A percentile compares a stretch with the other conserved stretches of the same genome.
Evolutionary conservation across 2,888 invertebrate genomes (phyloP).

Genomic region (Mimachlamys varia): DNA sequence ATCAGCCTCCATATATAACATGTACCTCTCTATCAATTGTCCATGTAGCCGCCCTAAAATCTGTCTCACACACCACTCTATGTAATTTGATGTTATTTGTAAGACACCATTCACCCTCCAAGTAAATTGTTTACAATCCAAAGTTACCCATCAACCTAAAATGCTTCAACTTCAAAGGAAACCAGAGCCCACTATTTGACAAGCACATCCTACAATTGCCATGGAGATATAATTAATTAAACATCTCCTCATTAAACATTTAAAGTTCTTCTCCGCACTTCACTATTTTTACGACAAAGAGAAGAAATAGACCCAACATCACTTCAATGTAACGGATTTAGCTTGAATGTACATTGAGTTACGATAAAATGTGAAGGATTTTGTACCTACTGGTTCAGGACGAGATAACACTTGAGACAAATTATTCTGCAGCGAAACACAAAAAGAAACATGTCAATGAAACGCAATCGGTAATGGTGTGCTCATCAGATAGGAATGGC

Average conservation of each 20-base stretch:
- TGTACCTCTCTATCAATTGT: background rate
- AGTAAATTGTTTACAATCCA: constrained; percentile 27
- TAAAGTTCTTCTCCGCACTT: background rate
- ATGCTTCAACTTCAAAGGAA: constrained; percentile 10
- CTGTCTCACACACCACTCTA: background rate
- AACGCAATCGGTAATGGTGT: background rate
- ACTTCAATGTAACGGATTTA: background rate
- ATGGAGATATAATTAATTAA: constrained; percentile 19
- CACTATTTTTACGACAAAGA: background rate
- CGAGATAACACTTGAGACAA: background rate
- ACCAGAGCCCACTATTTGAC: background rate
- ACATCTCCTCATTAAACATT: constrained; percentile 25
- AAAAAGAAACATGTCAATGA: constrained; percentile 19
- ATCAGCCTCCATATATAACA: background rate
- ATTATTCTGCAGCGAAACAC: background rate
- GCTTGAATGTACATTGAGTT: background rate
- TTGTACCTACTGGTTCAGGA: background rate
- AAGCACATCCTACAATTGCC: background rate
- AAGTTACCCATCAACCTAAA: constrained; percentile 20
- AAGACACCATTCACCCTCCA: background rate
- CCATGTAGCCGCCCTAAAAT: background rate
- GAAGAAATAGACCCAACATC: background rate
- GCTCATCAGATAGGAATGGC: background rate
- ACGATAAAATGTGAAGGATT: background rate
- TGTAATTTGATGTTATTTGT: constrained; percentile 12